A percentile compares a stretch with the other conserved stretches of the same genome.
phyloP scores from a whole-genome alignment of 30 jellyfish, hydroid and myxozoan genomes.

The Hydractinia symbiolongicarpus region DNA sequence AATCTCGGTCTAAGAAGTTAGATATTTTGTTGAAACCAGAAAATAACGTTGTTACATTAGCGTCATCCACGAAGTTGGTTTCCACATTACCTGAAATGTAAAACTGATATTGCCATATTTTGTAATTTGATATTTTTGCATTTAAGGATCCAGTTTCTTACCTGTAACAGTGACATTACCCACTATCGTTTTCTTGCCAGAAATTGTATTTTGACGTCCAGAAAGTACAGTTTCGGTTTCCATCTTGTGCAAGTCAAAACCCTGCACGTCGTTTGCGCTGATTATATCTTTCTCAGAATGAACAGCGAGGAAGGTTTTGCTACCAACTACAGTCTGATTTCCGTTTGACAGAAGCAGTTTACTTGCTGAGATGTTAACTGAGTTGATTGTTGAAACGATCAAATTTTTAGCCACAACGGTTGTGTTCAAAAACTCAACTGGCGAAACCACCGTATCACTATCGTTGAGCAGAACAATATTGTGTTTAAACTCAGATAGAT shows the following conservation, averaged over 20 bases:
- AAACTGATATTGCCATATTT: not conserved
- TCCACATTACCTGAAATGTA: slow-evolving; percentile 28
- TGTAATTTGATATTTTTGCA: not conserved
- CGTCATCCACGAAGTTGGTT: slow-evolving; percentile 15
- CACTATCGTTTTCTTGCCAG: slow-evolving; percentile 43
- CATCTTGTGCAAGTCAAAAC: slow-evolving; percentile 37
- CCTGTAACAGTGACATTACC: slow-evolving; percentile 41
- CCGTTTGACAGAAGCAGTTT: slow-evolving; percentile 30
- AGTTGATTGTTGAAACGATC: slow-evolving; percentile 42
- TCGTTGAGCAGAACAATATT: slow-evolving; percentile 30
- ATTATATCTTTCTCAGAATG: slow-evolving; percentile 24
- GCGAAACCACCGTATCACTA: slow-evolving; percentile 43
- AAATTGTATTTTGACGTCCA: slow-evolving; percentile 36
- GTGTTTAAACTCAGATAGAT: slow-evolving; percentile 55
- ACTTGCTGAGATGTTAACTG: slow-evolving; percentile 30
- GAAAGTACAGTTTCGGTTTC: slow-evolving; percentile 46
- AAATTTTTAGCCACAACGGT: not conserved
- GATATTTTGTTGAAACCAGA: slow-evolving; percentile 22
- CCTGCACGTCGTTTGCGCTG: slow-evolving; percentile 32
- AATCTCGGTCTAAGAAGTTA: slow-evolving; percentile 3
- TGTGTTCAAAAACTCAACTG: slow-evolving; percentile 21
- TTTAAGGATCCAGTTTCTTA: slow-evolving; percentile 12
- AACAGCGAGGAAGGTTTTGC: slow-evolving; percentile 47
- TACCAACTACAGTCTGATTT: slow-evolving; percentile 48
- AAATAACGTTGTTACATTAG: slow-evolving; percentile 16